These are phyloP conservation scores for Napeogenes inachia DNA, from an alignment of 2,888 invertebrate genomes.

Conservation along the genomic window DNA sequence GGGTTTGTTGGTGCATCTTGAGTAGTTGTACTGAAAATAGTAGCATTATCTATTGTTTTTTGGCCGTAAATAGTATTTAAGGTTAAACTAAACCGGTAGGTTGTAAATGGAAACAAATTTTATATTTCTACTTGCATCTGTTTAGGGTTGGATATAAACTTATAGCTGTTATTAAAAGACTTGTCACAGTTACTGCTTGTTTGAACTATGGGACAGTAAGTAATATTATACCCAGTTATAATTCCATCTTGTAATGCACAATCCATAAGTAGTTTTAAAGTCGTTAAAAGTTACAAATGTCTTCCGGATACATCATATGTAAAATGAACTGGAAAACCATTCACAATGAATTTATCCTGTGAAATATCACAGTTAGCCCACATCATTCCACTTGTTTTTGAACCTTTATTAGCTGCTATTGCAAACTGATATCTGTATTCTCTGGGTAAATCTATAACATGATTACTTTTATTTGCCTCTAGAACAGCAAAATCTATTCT, in stretches of 20 bases:
- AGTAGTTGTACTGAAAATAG: slow-evolving; percentile 80
- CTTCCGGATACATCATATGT: slow-evolving; percentile 54
- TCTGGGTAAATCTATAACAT: slow-evolving; percentile 79
- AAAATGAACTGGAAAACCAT: slow-evolving; percentile 63
- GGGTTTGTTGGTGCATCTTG: slow-evolving; percentile 81
- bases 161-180: slow-evolving; percentile 50
- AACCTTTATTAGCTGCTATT: slow-evolving; percentile 84
- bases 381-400: slow-evolving; percentile 87
- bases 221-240: slow-evolving; percentile 84
- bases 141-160: slow-evolving; percentile 63
- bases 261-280: slow-evolving; percentile 84
- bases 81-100: slow-evolving; percentile 83
- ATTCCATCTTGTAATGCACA: slow-evolving; percentile 81
- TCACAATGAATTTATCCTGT: slow-evolving; percentile 70
- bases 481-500: slow-evolving; percentile 65
- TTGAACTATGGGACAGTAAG: slow-evolving; percentile 82
- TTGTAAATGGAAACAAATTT: slow-evolving; percentile 54
- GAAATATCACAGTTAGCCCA: slow-evolving; percentile 86
- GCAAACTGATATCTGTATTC: slow-evolving; percentile 85
- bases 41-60: slow-evolving; percentile 70
- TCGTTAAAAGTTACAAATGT: slow-evolving; percentile 59
- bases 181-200: slow-evolving; percentile 76
- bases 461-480: slow-evolving; percentile 57
- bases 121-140: slow-evolving; percentile 31
- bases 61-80: slow-evolving; percentile 71